phyloP scores from a whole-genome alignment of 2,797 vertebrate species.

The Holocentrus rufus region DNA sequence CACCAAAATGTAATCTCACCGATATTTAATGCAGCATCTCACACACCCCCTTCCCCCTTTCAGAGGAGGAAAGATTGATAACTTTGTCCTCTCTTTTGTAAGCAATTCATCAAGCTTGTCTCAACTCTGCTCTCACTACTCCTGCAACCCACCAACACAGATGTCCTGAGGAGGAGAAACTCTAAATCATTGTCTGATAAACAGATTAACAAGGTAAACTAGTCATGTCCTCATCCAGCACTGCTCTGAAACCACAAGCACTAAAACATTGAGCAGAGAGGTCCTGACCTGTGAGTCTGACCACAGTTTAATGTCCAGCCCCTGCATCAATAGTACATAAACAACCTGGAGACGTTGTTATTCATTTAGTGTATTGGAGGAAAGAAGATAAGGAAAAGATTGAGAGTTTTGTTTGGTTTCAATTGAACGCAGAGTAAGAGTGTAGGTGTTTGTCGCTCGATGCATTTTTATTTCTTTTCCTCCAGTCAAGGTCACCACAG shows the following conservation, averaged over 20 bases:
- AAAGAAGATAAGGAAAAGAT: not conserved
- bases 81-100: conserved; percentile 21
- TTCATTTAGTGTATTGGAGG: not conserved
- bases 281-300: conserved; percentile 19
- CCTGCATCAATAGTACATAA: not conserved
- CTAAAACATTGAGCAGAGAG: conserved; percentile 5
- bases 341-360: not conserved
- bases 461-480: too few species aligned
- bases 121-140: conserved; percentile 9
- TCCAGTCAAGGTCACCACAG: conserved; percentile 1
- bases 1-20: not conserved
- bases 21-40: not conserved
- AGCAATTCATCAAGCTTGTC: conserved; percentile 31
- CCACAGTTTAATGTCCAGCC: not conserved
- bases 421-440: too few species aligned
- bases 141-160: conserved; percentile 25
- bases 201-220: conserved; percentile 35
- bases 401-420: too few species aligned
- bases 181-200: conserved; percentile 44
- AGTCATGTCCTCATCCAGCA: conserved; percentile 9
- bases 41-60: not conserved
- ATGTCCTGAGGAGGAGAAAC: conserved; percentile 14
- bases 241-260: not conserved
- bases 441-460: too few species aligned
- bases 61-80: conserved; percentile 8